phyloP scores from a whole-genome alignment of 2,888 invertebrate species.

The Polydrusus pterygomalis region DNA sequence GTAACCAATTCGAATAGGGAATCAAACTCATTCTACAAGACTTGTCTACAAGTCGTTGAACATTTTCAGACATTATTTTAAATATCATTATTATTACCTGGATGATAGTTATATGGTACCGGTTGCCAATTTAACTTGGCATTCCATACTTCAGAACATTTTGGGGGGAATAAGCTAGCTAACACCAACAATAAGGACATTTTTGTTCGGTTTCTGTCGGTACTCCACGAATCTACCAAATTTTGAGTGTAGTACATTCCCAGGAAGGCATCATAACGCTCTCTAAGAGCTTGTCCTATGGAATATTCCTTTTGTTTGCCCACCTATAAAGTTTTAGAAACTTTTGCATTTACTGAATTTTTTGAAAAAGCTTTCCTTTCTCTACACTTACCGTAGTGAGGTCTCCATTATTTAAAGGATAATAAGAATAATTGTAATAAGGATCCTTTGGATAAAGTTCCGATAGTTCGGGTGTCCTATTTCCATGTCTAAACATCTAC shows the following conservation, averaged over 20 bases:
- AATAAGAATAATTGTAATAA: slow-evolving; percentile 77
- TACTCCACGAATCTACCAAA: slow-evolving; percentile 77
- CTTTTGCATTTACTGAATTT: neutral
- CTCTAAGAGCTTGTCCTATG: slow-evolving; percentile 77
- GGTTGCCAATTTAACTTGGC: slow-evolving; percentile 81
- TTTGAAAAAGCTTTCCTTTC: no score
- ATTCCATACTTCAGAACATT: slow-evolving; percentile 75
- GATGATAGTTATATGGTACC: slow-evolving; percentile 80
- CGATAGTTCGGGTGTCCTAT: slow-evolving; percentile 79
- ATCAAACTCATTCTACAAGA: no score
- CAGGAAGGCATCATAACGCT: slow-evolving; percentile 77
- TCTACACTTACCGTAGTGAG: slow-evolving; percentile 78
- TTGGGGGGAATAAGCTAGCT: slow-evolving; percentile 81
- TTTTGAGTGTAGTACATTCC: slow-evolving; percentile 75
- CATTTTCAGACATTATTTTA: no score
- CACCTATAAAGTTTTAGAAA: slow-evolving; percentile 58
- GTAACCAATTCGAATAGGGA: no score
- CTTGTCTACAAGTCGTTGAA: no score
- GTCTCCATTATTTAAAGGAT: slow-evolving; percentile 85
- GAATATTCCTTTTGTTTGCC: slow-evolving; percentile 70
- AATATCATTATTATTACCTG: no score
- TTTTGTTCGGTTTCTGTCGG: slow-evolving; percentile 82
- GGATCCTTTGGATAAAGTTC: slow-evolving; percentile 82
- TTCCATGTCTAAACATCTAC: slow-evolving; percentile 85
- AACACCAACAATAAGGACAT: slow-evolving; percentile 81